Evolutionary conservation across 2,888 invertebrate genomes (phyloP), one percentile per base, ranked within the genome.

Genomic region (Biston stratarius): DNA sequence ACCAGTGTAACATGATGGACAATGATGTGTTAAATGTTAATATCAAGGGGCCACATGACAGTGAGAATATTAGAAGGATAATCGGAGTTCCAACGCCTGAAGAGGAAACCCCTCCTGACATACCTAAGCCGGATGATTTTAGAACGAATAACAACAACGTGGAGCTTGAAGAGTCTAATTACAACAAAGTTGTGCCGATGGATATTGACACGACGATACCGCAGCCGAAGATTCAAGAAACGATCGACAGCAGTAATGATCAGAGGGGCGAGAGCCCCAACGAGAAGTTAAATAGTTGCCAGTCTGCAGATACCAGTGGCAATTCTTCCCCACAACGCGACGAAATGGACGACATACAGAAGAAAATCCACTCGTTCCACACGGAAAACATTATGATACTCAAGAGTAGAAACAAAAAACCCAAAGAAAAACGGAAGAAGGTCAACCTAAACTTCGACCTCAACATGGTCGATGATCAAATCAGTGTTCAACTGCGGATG

Each of bases 261-360:
- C 62, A 83, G 0, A 90, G 85, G 9, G 82, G 86, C 36, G 91
- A 88, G 24, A 91, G 91, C 64, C 91, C 91, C 0, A 86, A 77
- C 57, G 92, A 92, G 34, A 92, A 92, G 70, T 77, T 84, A 1
- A 84, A 88, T 73, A 89, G 91, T 71, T 88, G 90, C 11, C 91
- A 90, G 63, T 91, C 91, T 0, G 91, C 92, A 0, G 94, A 94
- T 75, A 94, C 94, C 5, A 94, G 94, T 75, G 93, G 94, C 5
- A 91, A 91, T 76, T 94, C 94, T 0, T 94, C 94, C 0, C 94
- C 94, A 0, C 91, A 93, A 58, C 84, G 92, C 6, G 94, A 95
- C 76, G 95, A 95, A 76, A 94, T 95, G 89, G 95, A 94, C 73
- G 95, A 95, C 75, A 95, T 95, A 62, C 95, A 95, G 78, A 95